Evolutionary conservation across 2,888 invertebrate species (phyloP), one percentile per base, ranked within the genome.

Genomic region (Pilophorus perplexus): DNA sequence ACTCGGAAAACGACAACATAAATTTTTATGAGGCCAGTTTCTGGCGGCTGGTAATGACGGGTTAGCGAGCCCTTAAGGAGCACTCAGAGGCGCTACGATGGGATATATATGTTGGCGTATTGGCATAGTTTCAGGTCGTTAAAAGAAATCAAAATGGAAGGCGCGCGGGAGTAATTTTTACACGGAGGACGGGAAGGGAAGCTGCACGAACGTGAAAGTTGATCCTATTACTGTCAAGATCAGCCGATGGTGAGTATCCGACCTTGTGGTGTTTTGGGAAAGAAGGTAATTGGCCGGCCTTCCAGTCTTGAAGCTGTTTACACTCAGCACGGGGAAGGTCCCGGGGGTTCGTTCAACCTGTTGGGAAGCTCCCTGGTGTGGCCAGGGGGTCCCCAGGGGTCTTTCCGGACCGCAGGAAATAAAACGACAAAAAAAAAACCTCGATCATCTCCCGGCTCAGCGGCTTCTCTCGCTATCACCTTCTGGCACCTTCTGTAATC

Each of bases 221-320:
- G 46, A 46, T 46, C 46, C 46, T 46, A 46, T 46, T 46, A 46
- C 46, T 46, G 46, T 46, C 46, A 23, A n/a, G 46, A 46, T 46
- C 46, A 23, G 46, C 46, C 46, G 23, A 23, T 46, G 23, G 25
- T 23, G 46, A 46, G 25, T 25, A 46, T 46, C 46, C 46, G 46
- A 46, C 46, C 46, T 46, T 46, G 46, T 25, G 46, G 46, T n/a
- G n/a, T 23, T 46, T 46, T 25, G 46, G 46, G 46, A 46, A 46
- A 46, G 23, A 22, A 46, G 23, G 23, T 46, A 46, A 46, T 46
- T 46, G 46, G 46, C 46, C 46, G 22, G 22, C 23, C 5, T 22
- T 44, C 44, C 44, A 20, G 12, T 1, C 12, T n/a, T n/a, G n/a
- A 25, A 46, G 23, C n/a, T 46, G 46, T 46, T 46, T 46, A 46